Percentiles rank a stretch among this genome's conserved stretches.
Conservation (phyloP, 2,113 vertebrate species). For the Indicator indicator region DNA sequence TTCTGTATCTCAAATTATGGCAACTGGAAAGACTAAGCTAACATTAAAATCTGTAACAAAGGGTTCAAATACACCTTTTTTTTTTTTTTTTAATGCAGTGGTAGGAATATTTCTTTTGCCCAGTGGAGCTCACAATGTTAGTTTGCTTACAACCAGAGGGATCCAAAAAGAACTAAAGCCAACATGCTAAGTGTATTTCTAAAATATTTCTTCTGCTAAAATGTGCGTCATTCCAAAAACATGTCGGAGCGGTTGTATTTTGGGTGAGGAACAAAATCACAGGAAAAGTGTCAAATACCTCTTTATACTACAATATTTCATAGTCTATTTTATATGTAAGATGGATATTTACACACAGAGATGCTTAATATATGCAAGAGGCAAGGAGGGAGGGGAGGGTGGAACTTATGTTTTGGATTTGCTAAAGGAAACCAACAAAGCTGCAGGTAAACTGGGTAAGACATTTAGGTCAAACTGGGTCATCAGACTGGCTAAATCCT, state of each 20-base stretch:
- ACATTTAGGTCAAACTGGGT: neutral
- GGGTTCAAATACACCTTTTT: conserved; percentile 23
- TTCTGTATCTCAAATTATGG: conserved; percentile 47
- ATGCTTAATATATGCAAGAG: neutral
- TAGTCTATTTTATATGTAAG: neutral
- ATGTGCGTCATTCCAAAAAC: conserved; percentile 51
- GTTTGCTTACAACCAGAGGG: conserved; percentile 43
- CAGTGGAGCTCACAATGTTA: conserved; percentile 3
- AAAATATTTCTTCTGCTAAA: conserved; percentile 60
- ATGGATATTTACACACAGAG: conserved; percentile 25
- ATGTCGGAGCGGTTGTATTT: conserved; percentile 57
- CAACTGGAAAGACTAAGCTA: conserved; percentile 15
- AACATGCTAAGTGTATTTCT: conserved; percentile 51
- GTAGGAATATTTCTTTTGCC: conserved; percentile 27
- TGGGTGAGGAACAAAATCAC: conserved; percentile 52
- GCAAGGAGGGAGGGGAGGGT: neutral
- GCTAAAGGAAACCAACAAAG: neutral
- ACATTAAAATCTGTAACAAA: conserved; percentile 35
- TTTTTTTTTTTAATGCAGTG: neutral
- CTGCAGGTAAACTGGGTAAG: neutral
- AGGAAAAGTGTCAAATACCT: conserved; percentile 30
- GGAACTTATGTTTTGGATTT: neutral
- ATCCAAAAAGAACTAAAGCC: conserved; percentile 64
- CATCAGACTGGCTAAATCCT: neutral
- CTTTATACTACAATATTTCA: conserved; percentile 9